phyloP scores from a whole-genome alignment of 2,888 invertebrate genomes.

The Atethmia centrago region DNA sequence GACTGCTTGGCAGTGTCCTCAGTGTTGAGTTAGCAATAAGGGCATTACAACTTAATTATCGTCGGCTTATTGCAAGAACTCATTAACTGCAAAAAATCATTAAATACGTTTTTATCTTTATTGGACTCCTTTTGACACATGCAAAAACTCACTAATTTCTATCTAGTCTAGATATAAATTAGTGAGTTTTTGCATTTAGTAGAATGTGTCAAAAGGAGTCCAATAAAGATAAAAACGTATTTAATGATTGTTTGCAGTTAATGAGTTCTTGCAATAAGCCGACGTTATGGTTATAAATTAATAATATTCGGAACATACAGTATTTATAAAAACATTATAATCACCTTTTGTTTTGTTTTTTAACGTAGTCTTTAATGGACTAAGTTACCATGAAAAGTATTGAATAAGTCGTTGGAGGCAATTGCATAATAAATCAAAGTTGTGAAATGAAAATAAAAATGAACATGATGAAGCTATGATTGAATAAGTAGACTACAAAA shows the following conservation, averaged over 20 bases:
- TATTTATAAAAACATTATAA: background rate
- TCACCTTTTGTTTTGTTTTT: conserved; percentile 4
- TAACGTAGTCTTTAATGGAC: background rate
- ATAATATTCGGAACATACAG: background rate
- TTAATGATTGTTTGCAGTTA: too few species aligned
- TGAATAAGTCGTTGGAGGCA: conserved; percentile 43
- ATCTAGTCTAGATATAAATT: too few species aligned
- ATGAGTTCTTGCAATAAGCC: too few species aligned
- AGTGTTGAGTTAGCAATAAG: background rate
- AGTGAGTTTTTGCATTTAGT: too few species aligned
- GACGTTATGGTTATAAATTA: background rate
- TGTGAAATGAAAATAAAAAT: conserved; percentile 7
- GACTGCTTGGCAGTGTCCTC: background rate
- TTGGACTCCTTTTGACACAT: too few species aligned
- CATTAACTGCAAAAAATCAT: too few species aligned
- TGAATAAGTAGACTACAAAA: conserved; percentile 16
- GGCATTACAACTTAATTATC: background rate
- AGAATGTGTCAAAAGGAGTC: too few species aligned
- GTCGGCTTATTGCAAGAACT: too few species aligned
- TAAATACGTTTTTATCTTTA: too few species aligned
- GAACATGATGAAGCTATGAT: conserved; percentile 32
- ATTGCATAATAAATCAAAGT: conserved; percentile 41
- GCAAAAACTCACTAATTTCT: too few species aligned
- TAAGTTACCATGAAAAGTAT: conserved; percentile 1
- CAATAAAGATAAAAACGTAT: too few species aligned